Evolutionary conservation across 2,113 vertebrate species (phyloP).

Genomic region (Rhinolophus sinicus): DNA sequence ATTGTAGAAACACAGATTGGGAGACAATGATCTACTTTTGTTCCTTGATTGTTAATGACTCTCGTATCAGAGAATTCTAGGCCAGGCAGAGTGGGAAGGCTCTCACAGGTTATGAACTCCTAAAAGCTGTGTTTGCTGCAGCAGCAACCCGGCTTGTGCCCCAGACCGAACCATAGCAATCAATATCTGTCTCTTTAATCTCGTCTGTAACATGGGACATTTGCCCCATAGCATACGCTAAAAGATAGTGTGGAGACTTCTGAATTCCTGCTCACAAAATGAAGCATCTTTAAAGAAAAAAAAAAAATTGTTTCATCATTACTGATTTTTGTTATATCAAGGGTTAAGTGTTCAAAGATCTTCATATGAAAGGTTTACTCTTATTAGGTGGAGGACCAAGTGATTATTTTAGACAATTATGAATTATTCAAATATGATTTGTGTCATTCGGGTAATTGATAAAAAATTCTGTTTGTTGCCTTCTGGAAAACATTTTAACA

Average conservation of each 20-base stretch:
- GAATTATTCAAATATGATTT: constrained; percentile 37
- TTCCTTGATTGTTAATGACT: not conserved
- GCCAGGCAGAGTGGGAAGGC: not conserved
- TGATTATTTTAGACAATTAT: constrained; percentile 24
- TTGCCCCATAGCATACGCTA: not conserved
- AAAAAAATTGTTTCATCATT: not conserved
- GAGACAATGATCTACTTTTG: not conserved
- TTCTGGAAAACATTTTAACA: constrained; percentile 38
- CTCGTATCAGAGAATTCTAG: not conserved
- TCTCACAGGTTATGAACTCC: not conserved
- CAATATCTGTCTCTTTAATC: not conserved
- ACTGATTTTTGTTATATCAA: constrained; percentile 18
- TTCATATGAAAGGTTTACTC: constrained; percentile 10
- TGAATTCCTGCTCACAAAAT: constrained; percentile 10
- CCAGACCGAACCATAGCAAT: not conserved
- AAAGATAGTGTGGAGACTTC: constrained; percentile 7
- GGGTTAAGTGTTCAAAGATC: constrained; percentile 23
- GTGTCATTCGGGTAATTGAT: constrained; percentile 12
- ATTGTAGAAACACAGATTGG: constrained; percentile 8
- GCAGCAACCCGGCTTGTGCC: not conserved
- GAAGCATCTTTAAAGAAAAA: constrained; percentile 6
- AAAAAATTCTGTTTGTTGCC: not conserved
- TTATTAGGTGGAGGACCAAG: not conserved
- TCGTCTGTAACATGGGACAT: not conserved
- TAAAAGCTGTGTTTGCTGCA: not conserved